Evolutionary conservation across 35 echinoderm and acorn worm genomes (phyloP), one percentile per base, ranked within the genome.

Genomic region (Apostichopus californicus): DNA sequence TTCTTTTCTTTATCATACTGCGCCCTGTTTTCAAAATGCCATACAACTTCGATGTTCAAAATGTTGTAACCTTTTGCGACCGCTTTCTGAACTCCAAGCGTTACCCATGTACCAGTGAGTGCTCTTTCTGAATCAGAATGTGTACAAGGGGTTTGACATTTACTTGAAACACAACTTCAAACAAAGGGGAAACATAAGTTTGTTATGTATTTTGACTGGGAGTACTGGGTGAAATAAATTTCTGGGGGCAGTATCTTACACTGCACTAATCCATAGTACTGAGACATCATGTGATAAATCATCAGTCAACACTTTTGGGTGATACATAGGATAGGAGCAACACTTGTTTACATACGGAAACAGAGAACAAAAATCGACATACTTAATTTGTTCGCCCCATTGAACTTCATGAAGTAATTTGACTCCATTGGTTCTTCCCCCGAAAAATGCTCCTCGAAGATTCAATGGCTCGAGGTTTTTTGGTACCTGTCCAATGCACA

Each of bases 121-220:
- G 24, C 24, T 25, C 24, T 25, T 25, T 25, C 24, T 25, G 24
- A 25, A 25, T 25, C 24, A 25, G 24, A 25, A 25, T 25, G 24
- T 25, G 24, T 25, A 25, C 24, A 25, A 25, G 24, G 24, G 24
- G 89, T 10, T 55, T 28, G 68, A 15, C 79, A 24, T 23, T 25
- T 88, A 54, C 12, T 3, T 6, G 64, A 60, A 86, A 90, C 6
- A 82, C 90, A 71, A 94, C 0, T 65, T 92, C 81, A 90, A 54
- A 78, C 95, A 96, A 55, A 96, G 79, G 5, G 92, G 85, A 55
- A 96, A 94, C 90, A 92, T 94, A 23, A 92, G 26, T 26, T 96
- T 94, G 20, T 53, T 54, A 23, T 65, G 22, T 5, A 81, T 79
- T 77, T 79, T 90, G 26, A 46, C 60, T 5, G 95, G 95, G 0